Percentiles rank a stretch among this genome's conserved stretches.
Evolutionary conservation across 2,797 vertebrate species (phyloP).

Genomic region (Dicrostonyx torquatus): DNA sequence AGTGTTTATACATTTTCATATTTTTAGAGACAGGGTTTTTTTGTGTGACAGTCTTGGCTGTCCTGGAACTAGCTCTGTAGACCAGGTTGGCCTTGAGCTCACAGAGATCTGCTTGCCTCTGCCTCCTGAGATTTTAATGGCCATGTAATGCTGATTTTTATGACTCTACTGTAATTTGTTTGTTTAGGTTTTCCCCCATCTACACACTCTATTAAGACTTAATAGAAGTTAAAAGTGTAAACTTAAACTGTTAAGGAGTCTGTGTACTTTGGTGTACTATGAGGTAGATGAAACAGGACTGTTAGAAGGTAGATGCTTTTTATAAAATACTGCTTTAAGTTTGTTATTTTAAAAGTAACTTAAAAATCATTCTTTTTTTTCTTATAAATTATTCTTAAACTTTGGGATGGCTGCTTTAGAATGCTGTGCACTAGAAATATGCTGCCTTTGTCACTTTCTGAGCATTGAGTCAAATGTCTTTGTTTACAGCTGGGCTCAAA

Average conservation of each 20-base stretch:
- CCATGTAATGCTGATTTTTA: constrained; percentile 18
- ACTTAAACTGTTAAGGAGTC: constrained; percentile 20
- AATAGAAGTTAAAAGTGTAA: background rate
- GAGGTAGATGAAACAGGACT: background rate
- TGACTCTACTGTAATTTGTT: background rate
- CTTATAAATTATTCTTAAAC: constrained; percentile 29
- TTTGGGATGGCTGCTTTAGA: constrained; percentile 7
- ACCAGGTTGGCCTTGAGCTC: too few relatives aligned
- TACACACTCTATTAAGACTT: background rate
- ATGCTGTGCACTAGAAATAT: background rate
- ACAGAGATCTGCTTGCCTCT: too few relatives aligned
- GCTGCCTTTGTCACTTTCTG: constrained; percentile 47
- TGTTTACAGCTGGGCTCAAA: constrained; percentile 93
- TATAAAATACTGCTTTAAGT: background rate
- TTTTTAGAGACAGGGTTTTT: background rate
- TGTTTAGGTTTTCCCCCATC: background rate
- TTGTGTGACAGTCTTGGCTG: too few relatives aligned
- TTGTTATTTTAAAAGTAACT: background rate
- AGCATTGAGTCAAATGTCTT: constrained; percentile 75
- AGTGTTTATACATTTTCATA: background rate
- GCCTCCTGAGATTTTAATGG: background rate
- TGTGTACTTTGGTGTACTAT: background rate
- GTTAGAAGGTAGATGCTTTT: background rate
- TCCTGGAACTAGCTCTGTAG: too few relatives aligned
- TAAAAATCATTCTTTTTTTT: constrained; percentile 28